A percentile compares a stretch with the other conserved stretches of the same genome.
Conservation (phyloP, 1,140 invertebrate species). For the Steinernema khuongi region DNA sequence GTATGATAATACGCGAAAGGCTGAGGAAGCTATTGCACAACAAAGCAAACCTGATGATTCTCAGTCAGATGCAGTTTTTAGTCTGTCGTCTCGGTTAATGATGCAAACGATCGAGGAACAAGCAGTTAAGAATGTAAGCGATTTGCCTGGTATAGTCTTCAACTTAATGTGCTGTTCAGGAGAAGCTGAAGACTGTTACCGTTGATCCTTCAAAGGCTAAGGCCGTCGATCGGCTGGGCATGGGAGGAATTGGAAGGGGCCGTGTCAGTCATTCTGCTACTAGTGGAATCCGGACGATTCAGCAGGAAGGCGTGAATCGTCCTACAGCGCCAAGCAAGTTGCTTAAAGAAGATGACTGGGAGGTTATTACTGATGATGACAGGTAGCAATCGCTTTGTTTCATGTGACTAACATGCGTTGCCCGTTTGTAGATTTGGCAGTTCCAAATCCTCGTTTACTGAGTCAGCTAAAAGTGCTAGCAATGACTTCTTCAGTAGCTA, state of each 20-base stretch:
- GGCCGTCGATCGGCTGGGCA: constrained; percentile 84
- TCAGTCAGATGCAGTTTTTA: not conserved
- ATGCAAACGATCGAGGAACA: constrained; percentile 5
- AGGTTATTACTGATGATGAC: constrained; percentile 29
- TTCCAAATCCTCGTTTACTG: constrained; percentile 13
- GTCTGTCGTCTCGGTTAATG: constrained; percentile 9
- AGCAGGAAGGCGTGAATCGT: constrained; percentile 66
- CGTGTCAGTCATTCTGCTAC: constrained; percentile 76
- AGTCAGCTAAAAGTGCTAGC: constrained; percentile 14
- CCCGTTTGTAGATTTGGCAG: constrained; percentile 10
- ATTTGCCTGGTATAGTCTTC: not conserved
- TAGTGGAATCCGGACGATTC: constrained; percentile 82
- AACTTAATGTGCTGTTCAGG: constrained; percentile 53
- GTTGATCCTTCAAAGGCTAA: constrained; percentile 76
- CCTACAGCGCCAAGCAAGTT: constrained; percentile 41
- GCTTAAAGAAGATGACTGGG: constrained; percentile 30
- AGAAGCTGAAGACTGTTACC: constrained; percentile 67
- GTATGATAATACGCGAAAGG: constrained; percentile 63
- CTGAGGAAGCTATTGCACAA: constrained; percentile 24
- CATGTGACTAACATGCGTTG: not conserved
- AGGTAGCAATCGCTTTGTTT: not conserved
- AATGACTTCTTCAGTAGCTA: constrained; percentile 36
- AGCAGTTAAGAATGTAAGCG: not conserved
- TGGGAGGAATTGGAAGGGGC: constrained; percentile 73
- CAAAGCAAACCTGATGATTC: constrained; percentile 57